Evolutionary conservation across 2,113 vertebrate species (phyloP), one percentile per base, ranked within the genome.

Genomic region (Takifugu bimaculatus): DNA sequence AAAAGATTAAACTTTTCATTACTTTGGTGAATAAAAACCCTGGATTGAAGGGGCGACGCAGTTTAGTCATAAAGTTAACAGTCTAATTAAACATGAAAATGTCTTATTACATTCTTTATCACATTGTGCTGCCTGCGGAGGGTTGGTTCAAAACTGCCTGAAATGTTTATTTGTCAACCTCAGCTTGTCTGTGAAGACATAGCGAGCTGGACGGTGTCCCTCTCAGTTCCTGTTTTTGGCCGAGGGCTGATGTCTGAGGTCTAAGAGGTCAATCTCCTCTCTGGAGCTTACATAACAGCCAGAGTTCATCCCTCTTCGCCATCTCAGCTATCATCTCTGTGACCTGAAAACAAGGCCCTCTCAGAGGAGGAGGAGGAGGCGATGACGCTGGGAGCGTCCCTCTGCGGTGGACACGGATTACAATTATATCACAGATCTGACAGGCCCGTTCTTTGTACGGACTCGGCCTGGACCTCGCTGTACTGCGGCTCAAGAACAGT

Each of bases 391-490:
- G 66, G 81, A 75, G 74, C 63, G 65, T 69, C 59, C 65, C 70
- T 57, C 5, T 6, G 20, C 45, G 0, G 32, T 4, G n/a, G 52
- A 66, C 63, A 62, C 43, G 67, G 65, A 68, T 77, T 51, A 72
- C 58, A 4, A 54, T 80, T 77, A 72, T 80, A 68, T 82, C 77
- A 79, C 65, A 60, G 64, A 68, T 61, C 62, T 56, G 71, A 86
- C 80, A 86, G 57, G 42, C 56, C n/a, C 1, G 6, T 32, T 39
- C 81, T 87, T 88, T 88, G 86, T 88, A 4, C 13, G 5, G 50
- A 45, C 1, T 50, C 14, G 9, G 44, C 32, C 47, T 1, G 4
- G 35, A 47, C 48, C 57, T 42, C 0, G 66, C 45, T 69, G 74
- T 50, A 71, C 65, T 64, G 55, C 73, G 50, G 61, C 63, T 76